Evolutionary conservation across 2,888 invertebrate genomes (phyloP).

Genomic region (Tiliacea aurago): DNA sequence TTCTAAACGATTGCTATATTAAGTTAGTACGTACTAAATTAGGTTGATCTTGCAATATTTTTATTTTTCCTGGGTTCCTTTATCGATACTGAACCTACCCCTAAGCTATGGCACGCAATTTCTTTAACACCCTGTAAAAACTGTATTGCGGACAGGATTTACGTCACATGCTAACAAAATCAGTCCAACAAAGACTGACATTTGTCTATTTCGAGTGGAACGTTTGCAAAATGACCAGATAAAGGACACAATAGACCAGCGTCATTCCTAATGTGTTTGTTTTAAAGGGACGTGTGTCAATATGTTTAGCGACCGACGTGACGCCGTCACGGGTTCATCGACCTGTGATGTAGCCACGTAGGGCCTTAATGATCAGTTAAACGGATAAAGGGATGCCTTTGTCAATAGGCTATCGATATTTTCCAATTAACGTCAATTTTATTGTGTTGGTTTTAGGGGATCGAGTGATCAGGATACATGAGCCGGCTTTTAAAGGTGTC

Average conservation of each 20-base stretch:
- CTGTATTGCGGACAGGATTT: not conserved
- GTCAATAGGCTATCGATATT: constrained; percentile 71
- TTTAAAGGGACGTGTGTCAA: constrained; percentile 74
- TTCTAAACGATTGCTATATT: no score
- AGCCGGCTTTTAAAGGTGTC: constrained; percentile 48
- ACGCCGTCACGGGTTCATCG: constrained; percentile 62
- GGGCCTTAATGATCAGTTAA: constrained; percentile 66
- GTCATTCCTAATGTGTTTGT: constrained; percentile 67
- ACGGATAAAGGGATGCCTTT: constrained; percentile 67
- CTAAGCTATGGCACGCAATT: no score
- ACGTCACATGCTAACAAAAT: constrained; percentile 23
- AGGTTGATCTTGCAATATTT: no score
- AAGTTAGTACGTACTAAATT: no score
- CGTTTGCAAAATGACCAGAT: constrained; percentile 30
- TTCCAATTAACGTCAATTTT: constrained; percentile 66
- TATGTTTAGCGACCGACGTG: constrained; percentile 69
- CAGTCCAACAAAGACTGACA: constrained; percentile 21
- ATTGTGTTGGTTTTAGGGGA: constrained; percentile 50
- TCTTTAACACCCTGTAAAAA: no score
- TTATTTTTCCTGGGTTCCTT: no score
- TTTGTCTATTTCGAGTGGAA: constrained; percentile 24
- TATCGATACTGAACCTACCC: no score
- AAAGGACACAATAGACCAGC: constrained; percentile 56
- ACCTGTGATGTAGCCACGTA: constrained; percentile 52
- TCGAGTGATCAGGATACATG: constrained; percentile 40